Percentiles rank a stretch among this genome's conserved stretches.
These are phyloP conservation scores for Celastrina argiolus DNA, from an alignment of 2,888 invertebrate species.

Conservation along the genomic window DNA sequence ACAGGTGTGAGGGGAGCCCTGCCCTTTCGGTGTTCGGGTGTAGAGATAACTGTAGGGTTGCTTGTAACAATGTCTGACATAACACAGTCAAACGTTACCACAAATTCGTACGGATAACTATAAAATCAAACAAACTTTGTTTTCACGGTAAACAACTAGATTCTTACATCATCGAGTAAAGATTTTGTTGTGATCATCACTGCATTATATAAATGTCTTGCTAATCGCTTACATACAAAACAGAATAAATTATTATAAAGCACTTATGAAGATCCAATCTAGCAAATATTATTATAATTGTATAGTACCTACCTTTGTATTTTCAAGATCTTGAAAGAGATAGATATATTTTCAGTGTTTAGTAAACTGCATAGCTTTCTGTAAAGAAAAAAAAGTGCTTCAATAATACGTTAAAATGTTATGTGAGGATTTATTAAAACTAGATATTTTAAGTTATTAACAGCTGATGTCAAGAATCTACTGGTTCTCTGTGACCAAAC, in stretches of 20 bases:
- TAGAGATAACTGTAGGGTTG: not conserved
- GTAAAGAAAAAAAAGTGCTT: too few species aligned
- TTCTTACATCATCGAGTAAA: conserved; percentile 8
- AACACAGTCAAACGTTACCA: not conserved
- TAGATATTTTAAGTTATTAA: too few species aligned
- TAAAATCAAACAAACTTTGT: conserved; percentile 1
- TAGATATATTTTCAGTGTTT: too few species aligned
- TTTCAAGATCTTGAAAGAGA: too few species aligned
- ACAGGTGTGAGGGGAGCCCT: not conserved
- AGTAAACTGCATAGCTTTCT: too few species aligned
- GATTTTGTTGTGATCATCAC: conserved; percentile 13
- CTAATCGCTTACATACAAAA: conserved; percentile 4
- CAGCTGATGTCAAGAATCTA: too few species aligned
- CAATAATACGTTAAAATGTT: too few species aligned
- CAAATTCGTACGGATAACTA: not conserved
- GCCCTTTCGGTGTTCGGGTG: not conserved
- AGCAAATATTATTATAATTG: not conserved
- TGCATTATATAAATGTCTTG: not conserved
- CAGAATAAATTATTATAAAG: not conserved
- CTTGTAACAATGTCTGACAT: not conserved
- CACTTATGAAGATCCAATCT: not conserved
- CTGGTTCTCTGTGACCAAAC: too few species aligned
- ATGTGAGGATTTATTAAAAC: too few species aligned
- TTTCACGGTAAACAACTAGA: not conserved
- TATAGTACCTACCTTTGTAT: too few species aligned